Base-by-base conservation (phyloP, 2,888 invertebrate genomes). In the Drosophila mimetica region DNA sequence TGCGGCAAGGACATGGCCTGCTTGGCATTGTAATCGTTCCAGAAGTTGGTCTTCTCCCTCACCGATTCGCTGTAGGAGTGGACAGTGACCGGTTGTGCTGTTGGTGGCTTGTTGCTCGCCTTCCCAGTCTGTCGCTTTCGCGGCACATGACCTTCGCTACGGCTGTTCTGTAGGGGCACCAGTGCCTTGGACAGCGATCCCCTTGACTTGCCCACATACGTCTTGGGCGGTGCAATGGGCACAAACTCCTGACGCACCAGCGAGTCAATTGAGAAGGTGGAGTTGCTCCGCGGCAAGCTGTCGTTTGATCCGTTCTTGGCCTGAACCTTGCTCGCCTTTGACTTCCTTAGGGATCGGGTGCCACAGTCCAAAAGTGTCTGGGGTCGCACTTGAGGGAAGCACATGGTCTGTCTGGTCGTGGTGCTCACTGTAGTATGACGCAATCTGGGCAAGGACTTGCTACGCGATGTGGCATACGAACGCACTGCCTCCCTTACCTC, bases 1-100 rank as follows among this genome's bases (percentile, higher is more conserved):
- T 84, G 76, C 4, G 96, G 73, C 70, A 74, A 60, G 4, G 71
- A 71, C 71, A 71, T 71, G 32, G 8, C 94, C 94, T 30, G 91
- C 91, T 66, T 80, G 51, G 78, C 71, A 47, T 89, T 89, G 59
- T 77, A 88, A 9, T 85, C 88, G 76, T 95, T 94, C 88, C 96
- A 95, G 85, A 94, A 94, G 89, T 93, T 93, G 0, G 95, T 94
- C 88, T 94, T 95, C 88, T 96, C 95, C 50, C 94, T 91, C 16
- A 96, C 94, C 53, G 94, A 93, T 1, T 94, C 93, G 72, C 92
- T 93, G 70, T 93, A 93, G 42, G 92, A 91, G 14, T 79, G 83
- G 5, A 63, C 75, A 18, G 48, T 61, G 30, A 51, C 41, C 9
- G 55, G 46, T 0, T 92, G 91, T 1, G 39, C 11, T 16, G 54